These are phyloP conservation scores for Micropoecilia bifurca DNA, from an alignment of 2,797 vertebrate genomes.

Conservation along the genomic window DNA sequence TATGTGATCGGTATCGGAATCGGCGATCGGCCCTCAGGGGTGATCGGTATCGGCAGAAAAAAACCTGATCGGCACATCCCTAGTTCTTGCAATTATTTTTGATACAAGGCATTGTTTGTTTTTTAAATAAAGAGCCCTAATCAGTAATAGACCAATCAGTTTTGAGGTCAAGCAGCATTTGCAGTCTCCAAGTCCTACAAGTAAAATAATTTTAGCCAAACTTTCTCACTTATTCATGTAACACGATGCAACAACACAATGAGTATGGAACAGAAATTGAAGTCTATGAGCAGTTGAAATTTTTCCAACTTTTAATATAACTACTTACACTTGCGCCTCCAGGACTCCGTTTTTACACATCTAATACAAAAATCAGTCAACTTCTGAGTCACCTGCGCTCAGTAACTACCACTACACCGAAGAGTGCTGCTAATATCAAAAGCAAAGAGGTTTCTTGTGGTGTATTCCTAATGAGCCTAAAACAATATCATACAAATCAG, in stretches of 20 bases:
- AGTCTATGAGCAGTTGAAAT: not conserved
- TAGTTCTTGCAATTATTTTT: too few relatives aligned
- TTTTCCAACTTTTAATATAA: not conserved
- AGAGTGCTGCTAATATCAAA: not conserved
- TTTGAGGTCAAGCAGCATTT: not conserved
- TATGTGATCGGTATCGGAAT: too few relatives aligned
- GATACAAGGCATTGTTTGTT: not conserved
- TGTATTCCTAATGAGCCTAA: not conserved
- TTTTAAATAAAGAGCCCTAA: not conserved
- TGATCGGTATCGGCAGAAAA: too few relatives aligned
- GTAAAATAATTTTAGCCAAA: not conserved
- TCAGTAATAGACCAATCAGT: not conserved
- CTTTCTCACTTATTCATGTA: not conserved
- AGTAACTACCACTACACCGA: not conserved
- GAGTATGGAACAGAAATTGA: not conserved
- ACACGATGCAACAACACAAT: not conserved
- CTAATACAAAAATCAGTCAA: not conserved
- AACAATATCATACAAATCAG: not conserved
- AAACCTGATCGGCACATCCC: too few relatives aligned
- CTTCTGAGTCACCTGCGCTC: not conserved
- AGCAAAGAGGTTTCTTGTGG: not conserved
- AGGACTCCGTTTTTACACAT: not conserved
- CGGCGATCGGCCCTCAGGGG: too few relatives aligned
- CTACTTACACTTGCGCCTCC: not conserved
- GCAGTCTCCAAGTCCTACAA: not conserved